A percentile compares a stretch with the other conserved stretches of the same genome.
Evolutionary conservation across 2,888 invertebrate genomes (phyloP).

Genomic region (Chloroclysta siterata): DNA sequence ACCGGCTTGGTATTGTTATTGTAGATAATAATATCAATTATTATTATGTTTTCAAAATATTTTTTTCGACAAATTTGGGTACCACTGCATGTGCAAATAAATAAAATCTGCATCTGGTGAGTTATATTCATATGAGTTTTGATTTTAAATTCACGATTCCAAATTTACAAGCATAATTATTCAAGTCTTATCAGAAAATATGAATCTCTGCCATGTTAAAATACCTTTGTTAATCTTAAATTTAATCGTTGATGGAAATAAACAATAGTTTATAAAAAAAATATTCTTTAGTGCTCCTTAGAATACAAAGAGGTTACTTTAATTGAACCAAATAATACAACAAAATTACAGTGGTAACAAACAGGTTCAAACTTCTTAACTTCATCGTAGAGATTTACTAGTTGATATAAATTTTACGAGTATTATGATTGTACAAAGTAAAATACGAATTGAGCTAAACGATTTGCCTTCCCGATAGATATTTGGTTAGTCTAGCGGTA

Average conservation of each 20-base stretch:
- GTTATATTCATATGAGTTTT: not conserved
- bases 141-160: no score
- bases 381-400: constrained; percentile 23
- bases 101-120: not conserved
- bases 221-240: not conserved
- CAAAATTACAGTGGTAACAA: constrained; percentile 5
- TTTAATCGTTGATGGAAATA: not conserved
- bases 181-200: no score
- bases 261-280: no score
- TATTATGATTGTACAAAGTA: constrained; percentile 72
- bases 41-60: not conserved
- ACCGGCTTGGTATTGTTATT: constrained; percentile 70
- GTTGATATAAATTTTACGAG: constrained; percentile 31
- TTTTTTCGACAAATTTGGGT: not conserved
- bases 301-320: not conserved
- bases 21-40: not conserved
- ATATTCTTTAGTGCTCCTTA: not conserved
- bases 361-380: constrained; percentile 2
- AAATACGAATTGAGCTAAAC: constrained; percentile 64
- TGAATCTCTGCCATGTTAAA: no score
- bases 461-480: constrained; percentile 67
- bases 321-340: not conserved
- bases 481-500: constrained; percentile 58
- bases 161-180: no score
- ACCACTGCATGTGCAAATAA: not conserved